A percentile compares a stretch with the other conserved stretches of the same genome.
phyloP scores from a whole-genome alignment of 2,113 vertebrate genomes.

The Cephalopterus ornatus region DNA sequence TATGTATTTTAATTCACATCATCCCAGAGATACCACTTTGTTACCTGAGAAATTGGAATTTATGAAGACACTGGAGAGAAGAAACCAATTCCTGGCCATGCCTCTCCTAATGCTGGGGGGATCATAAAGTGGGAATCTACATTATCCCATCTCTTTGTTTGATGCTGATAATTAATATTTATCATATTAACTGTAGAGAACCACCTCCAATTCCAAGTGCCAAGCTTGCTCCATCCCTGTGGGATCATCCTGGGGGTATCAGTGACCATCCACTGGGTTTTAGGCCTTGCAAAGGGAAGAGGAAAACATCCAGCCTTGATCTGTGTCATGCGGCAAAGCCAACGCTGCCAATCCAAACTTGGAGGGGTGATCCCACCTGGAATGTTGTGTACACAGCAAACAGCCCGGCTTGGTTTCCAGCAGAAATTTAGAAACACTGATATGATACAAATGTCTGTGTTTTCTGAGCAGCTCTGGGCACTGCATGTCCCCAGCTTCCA shows the following conservation, averaged over 20 bases:
- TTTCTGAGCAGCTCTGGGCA: background rate
- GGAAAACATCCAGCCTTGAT: background rate
- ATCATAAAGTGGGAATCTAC: background rate
- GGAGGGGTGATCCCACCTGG: fast-evolving
- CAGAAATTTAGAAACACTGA: background rate
- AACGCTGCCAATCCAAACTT: background rate
- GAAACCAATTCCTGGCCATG: background rate
- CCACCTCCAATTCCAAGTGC: background rate
- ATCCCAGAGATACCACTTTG: background rate
- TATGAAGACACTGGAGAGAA: background rate
- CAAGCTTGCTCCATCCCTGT: background rate
- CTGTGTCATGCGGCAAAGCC: background rate
- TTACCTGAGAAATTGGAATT: background rate
- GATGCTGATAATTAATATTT: background rate
- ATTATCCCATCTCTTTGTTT: background rate
- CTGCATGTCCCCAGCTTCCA: fast-evolving
- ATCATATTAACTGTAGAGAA: background rate
- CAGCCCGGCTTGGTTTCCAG: background rate
- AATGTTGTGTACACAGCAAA: background rate
- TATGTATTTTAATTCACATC: background rate
- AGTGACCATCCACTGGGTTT: background rate
- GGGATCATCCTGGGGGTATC: background rate
- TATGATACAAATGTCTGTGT: background rate
- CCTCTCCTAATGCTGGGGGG: background rate
- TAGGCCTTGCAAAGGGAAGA: background rate